Percentiles rank a stretch among this genome's conserved stretches.
Evolutionary conservation across 2,113 vertebrate genomes (phyloP).

Genomic region (zebrafish (Danio rerio)): DNA sequence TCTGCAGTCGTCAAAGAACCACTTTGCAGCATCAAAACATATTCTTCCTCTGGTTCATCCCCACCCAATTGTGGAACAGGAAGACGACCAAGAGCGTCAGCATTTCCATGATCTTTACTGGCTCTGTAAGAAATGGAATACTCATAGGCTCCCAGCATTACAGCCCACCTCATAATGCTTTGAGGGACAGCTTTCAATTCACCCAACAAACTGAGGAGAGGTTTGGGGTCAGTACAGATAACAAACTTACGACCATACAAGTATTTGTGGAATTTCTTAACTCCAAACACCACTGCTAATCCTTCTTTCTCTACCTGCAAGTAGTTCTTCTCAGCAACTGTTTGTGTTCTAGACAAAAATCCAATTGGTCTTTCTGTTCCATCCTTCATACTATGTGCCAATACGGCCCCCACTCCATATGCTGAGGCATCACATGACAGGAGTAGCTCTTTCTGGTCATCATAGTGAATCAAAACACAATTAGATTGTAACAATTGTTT

Average conservation of each 20-base stretch:
- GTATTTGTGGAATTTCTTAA: slow-evolving; percentile 48
- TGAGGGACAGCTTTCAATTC: slow-evolving; percentile 39
- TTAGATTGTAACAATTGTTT: slow-evolving; percentile 30
- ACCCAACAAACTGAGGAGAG: slow-evolving; percentile 25
- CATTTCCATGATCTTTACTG: slow-evolving; percentile 26
- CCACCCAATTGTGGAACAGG: background rate
- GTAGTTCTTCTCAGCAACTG: slow-evolving; percentile 26
- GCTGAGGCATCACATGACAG: slow-evolving; percentile 35
- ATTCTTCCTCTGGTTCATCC: background rate
- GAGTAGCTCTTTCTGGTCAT: background rate
- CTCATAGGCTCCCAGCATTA: slow-evolving; percentile 43
- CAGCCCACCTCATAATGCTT: slow-evolving; percentile 40
- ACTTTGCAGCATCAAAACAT: background rate
- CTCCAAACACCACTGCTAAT: slow-evolving; percentile 38
- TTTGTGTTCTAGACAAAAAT: slow-evolving; percentile 15
- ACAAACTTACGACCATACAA: slow-evolving; percentile 36
- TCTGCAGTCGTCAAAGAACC: background rate
- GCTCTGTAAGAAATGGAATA: slow-evolving; percentile 43
- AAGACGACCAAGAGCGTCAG: slow-evolving; percentile 36
- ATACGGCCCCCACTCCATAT: slow-evolving; percentile 34
- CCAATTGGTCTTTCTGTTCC: background rate
- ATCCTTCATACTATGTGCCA: slow-evolving; percentile 30
- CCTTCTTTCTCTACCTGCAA: slow-evolving; percentile 51
- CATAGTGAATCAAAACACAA: slow-evolving; percentile 23
- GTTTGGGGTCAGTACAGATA: slow-evolving; percentile 49